These are phyloP conservation scores for Sebastes taczanowskii DNA, from an alignment of 2,797 vertebrate species.

Conservation along the genomic window DNA sequence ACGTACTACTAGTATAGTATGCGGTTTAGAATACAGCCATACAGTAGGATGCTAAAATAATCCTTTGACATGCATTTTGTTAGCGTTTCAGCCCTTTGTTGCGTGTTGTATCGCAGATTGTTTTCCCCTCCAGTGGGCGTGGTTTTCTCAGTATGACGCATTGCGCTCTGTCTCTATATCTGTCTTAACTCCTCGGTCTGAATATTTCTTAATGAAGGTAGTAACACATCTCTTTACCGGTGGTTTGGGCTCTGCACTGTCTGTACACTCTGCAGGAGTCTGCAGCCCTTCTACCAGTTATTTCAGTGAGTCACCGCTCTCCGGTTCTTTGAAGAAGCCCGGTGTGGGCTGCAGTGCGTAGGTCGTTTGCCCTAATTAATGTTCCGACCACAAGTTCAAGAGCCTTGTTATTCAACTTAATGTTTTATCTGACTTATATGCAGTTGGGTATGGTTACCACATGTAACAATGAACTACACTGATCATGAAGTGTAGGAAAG, in stretches of 20 bases:
- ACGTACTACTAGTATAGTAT: too few species aligned
- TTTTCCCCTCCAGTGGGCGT: too few species aligned
- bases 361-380: not conserved
- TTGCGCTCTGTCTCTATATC: not conserved
- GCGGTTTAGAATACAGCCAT: too few species aligned
- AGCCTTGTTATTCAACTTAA: not conserved
- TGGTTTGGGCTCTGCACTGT: not conserved
- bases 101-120: too few species aligned
- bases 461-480: not conserved
- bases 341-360: conserved; percentile 3
- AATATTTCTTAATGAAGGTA: not conserved
- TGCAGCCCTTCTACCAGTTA: not conserved
- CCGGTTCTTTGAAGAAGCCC: not conserved
- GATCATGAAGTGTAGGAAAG: not conserved
- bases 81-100: too few species aligned
- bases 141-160: too few species aligned
- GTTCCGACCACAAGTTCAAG: not conserved
- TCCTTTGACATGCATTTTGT: too few species aligned
- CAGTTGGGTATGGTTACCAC: not conserved
- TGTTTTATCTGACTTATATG: not conserved
- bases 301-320: not conserved
- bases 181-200: not conserved
- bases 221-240: not conserved
- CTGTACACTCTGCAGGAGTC: not conserved
- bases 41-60: too few species aligned